phyloP scores from a whole-genome alignment of 2,888 invertebrate species.

The Linhomoeus sp. region DNA sequence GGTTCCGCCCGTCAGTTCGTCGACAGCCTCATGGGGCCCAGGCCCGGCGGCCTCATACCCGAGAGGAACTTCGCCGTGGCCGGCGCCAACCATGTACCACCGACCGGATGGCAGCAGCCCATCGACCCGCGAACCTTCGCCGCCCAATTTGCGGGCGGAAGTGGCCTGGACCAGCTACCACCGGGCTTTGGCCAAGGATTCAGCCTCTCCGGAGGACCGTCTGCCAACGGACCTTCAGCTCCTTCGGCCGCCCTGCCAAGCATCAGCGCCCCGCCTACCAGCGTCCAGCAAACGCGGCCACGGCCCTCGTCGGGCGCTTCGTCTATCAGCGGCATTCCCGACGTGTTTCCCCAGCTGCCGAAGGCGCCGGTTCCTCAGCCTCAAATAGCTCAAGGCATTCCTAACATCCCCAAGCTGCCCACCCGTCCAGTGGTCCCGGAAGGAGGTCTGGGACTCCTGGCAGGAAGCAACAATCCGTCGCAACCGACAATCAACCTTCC shows the following conservation, averaged over 20 bases:
- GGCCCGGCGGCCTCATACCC: conserved; percentile 26
- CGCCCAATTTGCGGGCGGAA: too few species aligned
- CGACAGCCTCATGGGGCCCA: conserved; percentile 21
- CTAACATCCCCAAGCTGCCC: conserved; percentile 9
- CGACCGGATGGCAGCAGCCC: too few species aligned
- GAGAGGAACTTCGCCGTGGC: conserved; percentile 24
- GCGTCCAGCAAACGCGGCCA: not conserved
- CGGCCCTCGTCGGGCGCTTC: conserved; percentile 11
- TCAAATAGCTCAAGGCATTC: not conserved
- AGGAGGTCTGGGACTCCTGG: conserved; percentile 16
- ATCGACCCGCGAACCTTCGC: too few species aligned
- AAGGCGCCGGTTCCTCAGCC: conserved; percentile 12
- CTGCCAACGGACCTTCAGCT: conserved; percentile 1
- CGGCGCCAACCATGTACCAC: too few species aligned
- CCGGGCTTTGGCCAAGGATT: conserved; percentile 24
- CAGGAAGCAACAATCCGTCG: not conserved
- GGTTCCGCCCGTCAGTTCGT: conserved; percentile 25
- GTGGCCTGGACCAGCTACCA: conserved; percentile 11
- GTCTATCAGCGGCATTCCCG: conserved; percentile 26
- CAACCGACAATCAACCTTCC: too few species aligned
- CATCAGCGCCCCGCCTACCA: conserved; percentile 4
- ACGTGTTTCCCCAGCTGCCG: conserved; percentile 22
- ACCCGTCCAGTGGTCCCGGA: conserved; percentile 18
- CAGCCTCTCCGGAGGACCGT: conserved; percentile 5
- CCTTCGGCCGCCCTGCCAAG: conserved; percentile 10